phyloP scores from a whole-genome alignment of 2,797 vertebrate genomes.

The Anabacerthia variegaticeps region DNA sequence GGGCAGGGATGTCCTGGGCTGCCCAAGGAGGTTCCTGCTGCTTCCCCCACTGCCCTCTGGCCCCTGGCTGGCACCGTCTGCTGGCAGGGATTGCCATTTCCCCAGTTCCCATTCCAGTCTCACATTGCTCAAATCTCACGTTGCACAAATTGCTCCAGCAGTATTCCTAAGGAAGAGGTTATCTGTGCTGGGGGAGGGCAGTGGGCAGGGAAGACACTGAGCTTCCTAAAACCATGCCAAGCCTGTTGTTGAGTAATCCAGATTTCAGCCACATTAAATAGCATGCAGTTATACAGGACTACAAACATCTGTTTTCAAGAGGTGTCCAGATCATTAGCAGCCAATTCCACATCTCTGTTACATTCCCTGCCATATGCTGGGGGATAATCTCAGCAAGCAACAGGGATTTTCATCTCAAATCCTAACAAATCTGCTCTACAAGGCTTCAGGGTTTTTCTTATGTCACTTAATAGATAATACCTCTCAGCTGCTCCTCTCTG shows the following conservation, averaged over 20 bases:
- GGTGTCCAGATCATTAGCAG: conserved; percentile 45
- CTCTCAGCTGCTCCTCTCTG: background rate
- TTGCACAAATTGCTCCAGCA: background rate
- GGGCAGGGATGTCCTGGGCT: background rate
- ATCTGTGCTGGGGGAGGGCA: background rate
- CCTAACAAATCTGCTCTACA: conserved; percentile 53
- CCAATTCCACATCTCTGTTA: conserved; percentile 44
- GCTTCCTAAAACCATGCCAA: background rate
- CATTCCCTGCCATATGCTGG: conserved; percentile 42
- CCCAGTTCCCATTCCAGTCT: background rate
- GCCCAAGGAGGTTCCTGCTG: background rate
- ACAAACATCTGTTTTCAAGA: conserved; percentile 31
- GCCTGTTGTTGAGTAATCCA: background rate
- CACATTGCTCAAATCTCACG: background rate
- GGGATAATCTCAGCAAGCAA: conserved; percentile 45
- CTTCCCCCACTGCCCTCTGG: background rate
- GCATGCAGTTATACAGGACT: background rate
- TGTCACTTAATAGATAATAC: background rate
- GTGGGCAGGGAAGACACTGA: background rate
- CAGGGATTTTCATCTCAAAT: conserved; percentile 61
- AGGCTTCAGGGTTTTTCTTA: background rate
- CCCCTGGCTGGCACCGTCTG: background rate
- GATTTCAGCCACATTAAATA: background rate
- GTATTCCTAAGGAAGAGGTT: background rate
- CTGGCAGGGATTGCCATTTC: background rate